phyloP scores from a whole-genome alignment of 2,113 vertebrate genomes.

The Indri indri region DNA sequence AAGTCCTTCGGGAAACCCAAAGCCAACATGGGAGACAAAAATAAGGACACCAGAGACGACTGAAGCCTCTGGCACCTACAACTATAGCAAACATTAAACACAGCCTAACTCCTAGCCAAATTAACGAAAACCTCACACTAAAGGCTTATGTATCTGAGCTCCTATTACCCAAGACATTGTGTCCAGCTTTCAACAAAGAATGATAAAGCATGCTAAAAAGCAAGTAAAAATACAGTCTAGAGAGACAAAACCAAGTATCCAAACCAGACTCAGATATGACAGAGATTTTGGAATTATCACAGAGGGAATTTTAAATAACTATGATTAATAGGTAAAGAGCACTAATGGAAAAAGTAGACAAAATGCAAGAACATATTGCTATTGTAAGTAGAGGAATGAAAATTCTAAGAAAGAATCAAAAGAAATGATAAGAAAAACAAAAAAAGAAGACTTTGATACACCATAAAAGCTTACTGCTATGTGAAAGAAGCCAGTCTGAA shows the following conservation, averaged over 20 bases:
- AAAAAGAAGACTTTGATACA: background rate
- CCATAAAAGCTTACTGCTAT: background rate
- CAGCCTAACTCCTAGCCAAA: background rate
- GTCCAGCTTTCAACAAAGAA: background rate
- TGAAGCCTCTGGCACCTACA: background rate
- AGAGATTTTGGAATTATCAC: background rate
- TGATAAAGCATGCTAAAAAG: background rate
- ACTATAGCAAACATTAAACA: background rate
- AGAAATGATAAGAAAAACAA: background rate
- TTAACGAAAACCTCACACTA: background rate
- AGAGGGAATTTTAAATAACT: background rate
- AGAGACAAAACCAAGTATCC: background rate
- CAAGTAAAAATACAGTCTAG: background rate
- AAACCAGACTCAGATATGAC: background rate
- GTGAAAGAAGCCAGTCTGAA: background rate
- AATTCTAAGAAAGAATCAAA: background rate
- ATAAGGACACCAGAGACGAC: background rate
- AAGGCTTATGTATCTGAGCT: background rate
- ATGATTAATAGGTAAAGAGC: background rate
- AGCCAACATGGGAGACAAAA: background rate
- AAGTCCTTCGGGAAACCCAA: background rate
- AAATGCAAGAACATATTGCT: background rate
- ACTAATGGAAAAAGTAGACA: background rate
- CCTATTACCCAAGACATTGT: background rate
- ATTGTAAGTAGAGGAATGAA: background rate